Percentiles rank a stretch among this genome's conserved stretches.
Evolutionary conservation across 2,888 invertebrate genomes (phyloP).

Genomic region (Tetragonisca angustula): DNA sequence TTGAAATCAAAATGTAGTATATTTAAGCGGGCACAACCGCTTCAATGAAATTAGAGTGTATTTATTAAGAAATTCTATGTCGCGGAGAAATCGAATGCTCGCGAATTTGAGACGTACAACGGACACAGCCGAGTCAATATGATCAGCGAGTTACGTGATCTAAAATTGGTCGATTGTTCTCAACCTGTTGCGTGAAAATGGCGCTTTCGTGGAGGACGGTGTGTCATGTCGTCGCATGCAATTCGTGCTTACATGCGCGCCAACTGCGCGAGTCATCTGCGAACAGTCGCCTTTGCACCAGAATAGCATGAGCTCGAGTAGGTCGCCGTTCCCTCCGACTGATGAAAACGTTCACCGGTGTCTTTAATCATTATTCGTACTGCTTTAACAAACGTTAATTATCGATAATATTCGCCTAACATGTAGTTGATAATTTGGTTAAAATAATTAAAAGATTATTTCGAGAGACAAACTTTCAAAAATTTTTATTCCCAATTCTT

Average conservation of each 20-base stretch:
- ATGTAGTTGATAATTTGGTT: background rate
- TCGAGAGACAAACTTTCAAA: too few relatives aligned
- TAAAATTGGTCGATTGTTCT: background rate
- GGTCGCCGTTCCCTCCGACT: background rate
- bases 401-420: background rate
- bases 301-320: conserved; percentile 70
- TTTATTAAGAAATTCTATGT: too few relatives aligned
- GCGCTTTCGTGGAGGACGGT: background rate
- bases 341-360: background rate
- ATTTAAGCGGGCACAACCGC: too few relatives aligned
- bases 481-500: too few relatives aligned
- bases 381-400: background rate
- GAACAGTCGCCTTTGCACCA: conserved; percentile 77
- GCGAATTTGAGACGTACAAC: too few relatives aligned
- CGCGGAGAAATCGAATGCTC: too few relatives aligned
- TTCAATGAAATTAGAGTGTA: too few relatives aligned
- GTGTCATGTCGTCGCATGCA: conserved; percentile 20
- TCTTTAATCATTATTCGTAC: too few relatives aligned
- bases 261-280: conserved; percentile 83
- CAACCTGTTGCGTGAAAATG: conserved; percentile 16
- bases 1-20: too few relatives aligned
- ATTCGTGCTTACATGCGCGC: conserved; percentile 70
- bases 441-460: background rate
- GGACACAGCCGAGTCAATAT: too few relatives aligned
- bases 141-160: too few relatives aligned